Conservation (phyloP, 2,113 vertebrate genomes). For the Scophthalmus maximus region DNA sequence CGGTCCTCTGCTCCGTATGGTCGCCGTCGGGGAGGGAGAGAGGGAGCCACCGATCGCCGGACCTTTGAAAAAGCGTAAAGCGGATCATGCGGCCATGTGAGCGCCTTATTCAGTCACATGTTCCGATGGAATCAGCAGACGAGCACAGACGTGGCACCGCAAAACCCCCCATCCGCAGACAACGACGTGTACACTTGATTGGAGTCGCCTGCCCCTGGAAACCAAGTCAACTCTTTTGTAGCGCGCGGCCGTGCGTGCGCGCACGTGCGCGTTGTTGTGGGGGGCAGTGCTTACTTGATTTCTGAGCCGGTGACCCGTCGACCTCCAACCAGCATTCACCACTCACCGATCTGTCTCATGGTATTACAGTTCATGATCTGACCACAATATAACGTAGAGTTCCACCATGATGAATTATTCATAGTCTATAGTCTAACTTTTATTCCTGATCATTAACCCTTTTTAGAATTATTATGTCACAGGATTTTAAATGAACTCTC, state of each 20-base stretch:
- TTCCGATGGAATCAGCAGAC: conserved; percentile 62
- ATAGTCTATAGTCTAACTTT: too few species aligned
- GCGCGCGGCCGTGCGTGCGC: conserved; percentile 29
- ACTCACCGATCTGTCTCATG: not conserved
- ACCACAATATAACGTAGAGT: too few species aligned
- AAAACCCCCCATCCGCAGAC: conserved; percentile 25
- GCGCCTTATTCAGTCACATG: conserved; percentile 83
- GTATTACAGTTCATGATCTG: not conserved
- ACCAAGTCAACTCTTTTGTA: conserved; percentile 54
- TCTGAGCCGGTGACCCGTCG: conserved; percentile 62
- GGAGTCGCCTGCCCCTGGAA: conserved; percentile 44
- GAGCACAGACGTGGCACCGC: conserved; percentile 49
- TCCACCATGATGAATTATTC: not conserved
- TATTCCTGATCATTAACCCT: too few species aligned
- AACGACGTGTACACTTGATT: conserved; percentile 29
- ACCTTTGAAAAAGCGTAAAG: conserved; percentile 78
- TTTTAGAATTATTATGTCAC: too few species aligned
- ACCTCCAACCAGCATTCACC: conserved; percentile 18
- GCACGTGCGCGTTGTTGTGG: conserved; percentile 58
- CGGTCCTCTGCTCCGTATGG: conserved; percentile 72
- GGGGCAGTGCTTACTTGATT: conserved; percentile 71
- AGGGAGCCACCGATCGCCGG: conserved; percentile 69
- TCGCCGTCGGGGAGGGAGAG: conserved; percentile 71
- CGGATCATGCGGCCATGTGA: conserved; percentile 84
- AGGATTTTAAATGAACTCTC: too few species aligned